Evolutionary conservation across 1,140 invertebrate genomes (phyloP).

Genomic region (Oryctes rhinoceros): DNA sequence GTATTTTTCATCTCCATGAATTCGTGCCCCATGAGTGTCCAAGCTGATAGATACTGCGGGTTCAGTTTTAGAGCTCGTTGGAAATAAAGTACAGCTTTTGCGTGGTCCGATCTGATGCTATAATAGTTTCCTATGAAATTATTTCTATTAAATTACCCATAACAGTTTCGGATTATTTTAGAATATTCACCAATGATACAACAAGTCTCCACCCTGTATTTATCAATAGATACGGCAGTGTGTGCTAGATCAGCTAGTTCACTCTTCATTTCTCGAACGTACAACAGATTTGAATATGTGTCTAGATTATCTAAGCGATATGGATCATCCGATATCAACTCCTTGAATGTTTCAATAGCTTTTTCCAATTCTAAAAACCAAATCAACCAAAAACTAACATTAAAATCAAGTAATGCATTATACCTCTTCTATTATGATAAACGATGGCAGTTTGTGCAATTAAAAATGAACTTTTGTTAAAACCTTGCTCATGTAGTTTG

Average conservation of each 20-base stretch:
- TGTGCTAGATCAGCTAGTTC: constrained; percentile 95
- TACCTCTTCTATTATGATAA: constrained; percentile 91
- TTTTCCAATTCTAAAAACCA: constrained; percentile 83
- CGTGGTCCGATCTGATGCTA: constrained; percentile 94
- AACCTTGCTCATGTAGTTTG: constrained; percentile 79
- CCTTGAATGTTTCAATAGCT: constrained; percentile 85
- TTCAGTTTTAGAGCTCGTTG: constrained; percentile 94
- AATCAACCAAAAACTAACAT: background rate
- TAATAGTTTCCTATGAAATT: constrained; percentile 91
- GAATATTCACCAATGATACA: constrained; percentile 89
- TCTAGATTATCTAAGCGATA: constrained; percentile 95
- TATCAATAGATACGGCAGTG: constrained; percentile 92
- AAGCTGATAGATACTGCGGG: constrained; percentile 93
- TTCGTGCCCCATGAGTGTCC: constrained; percentile 99
- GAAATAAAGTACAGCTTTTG: constrained; percentile 96
- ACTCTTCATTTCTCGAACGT: constrained; percentile 91
- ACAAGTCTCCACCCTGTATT: constrained; percentile 97
- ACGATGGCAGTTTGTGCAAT: constrained; percentile 90
- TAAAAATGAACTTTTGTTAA: constrained; percentile 89
- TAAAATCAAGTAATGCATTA: constrained; percentile 20
- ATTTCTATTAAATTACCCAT: constrained; percentile 25
- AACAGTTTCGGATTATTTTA: constrained; percentile 67
- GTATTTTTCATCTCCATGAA: constrained; percentile 99
- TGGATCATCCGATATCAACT: constrained; percentile 86
- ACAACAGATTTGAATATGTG: constrained; percentile 95